Evolutionary conservation across 2,797 vertebrate species (phyloP), one percentile per base, ranked within the genome.

Genomic region (Myotis planiceps): DNA sequence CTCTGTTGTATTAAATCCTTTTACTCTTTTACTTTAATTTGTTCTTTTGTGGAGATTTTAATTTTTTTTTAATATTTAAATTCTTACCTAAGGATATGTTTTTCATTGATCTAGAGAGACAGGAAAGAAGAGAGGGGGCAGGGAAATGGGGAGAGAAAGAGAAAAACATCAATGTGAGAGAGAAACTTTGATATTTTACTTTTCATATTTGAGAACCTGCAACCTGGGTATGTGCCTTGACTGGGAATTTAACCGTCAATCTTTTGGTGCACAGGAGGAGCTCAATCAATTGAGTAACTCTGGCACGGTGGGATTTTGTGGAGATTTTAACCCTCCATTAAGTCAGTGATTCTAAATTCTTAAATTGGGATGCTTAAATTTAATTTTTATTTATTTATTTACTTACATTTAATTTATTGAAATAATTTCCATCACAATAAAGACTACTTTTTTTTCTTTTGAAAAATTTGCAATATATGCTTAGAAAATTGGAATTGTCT

Each of bases 331-430:
- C 25, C 49, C 90, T 87, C 32, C 0, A 37, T 3, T 39, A 14
- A 16, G 21, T 82, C 37, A 84, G 21, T 95, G 89, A 71, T 95
- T 96, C 10, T 37, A 90, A 58, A 74, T 10, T 79, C 39, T 71
- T 90, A 65, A 82, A 29, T 80, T 79, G 37, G 58, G 76, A 25
- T 45, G 91, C 37, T 92, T 83, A 47, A 72, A 21, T 63, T 93
- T 90, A 82, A 95, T 47, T 9, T 42, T 42, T 42, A 42, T 42
- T 42, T 42, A 42, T 42, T 42, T 42, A 42, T 42, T 10, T 42
- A 42, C 10, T 42, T 42, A 42, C 9, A 42, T 42, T 42, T 42
- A 42, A 42, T 42, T 92, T 79, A 69, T 45, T 83, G n/a, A 93
- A 76, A 23, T 87, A 47, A 84, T 87, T 88, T 25, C n/a, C 0